phyloP scores from a whole-genome alignment of 2,888 invertebrate species.

The Patella depressa region DNA sequence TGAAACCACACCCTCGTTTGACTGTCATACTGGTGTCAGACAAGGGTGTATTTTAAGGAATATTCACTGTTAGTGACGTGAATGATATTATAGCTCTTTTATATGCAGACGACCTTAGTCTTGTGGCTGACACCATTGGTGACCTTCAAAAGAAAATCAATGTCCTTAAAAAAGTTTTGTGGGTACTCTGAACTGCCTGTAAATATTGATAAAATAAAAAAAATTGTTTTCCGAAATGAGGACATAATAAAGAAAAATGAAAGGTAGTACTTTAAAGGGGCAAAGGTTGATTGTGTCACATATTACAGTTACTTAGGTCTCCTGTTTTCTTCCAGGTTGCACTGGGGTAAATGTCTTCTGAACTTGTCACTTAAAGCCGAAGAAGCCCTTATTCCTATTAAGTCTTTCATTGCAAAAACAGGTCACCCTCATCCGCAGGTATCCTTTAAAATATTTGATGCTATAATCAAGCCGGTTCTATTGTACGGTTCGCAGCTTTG shows the following conservation, averaged over 20 bases:
- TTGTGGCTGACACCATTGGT: neutral
- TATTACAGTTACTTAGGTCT: neutral
- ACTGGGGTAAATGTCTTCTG: neutral
- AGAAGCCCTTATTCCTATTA: too few species aligned
- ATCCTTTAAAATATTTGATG: neutral
- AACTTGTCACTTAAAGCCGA: neutral
- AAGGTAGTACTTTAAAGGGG: neutral
- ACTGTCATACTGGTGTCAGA: neutral
- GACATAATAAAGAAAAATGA: neutral
- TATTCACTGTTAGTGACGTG: neutral
- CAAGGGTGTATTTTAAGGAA: neutral
- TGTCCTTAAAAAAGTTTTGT: neutral
- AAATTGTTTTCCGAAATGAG: neutral
- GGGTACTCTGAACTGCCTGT: neutral
- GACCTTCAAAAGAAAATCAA: neutral
- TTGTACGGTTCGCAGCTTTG: neutral
- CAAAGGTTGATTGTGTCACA: neutral
- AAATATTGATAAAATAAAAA: neutral
- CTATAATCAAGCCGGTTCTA: neutral
- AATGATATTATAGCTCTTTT: neutral
- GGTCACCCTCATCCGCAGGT: too few species aligned
- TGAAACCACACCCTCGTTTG: neutral
- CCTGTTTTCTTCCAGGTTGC: neutral
- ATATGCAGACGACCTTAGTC: conserved; percentile 1
- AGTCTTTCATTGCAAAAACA: too few species aligned